Conservation (phyloP, 2,888 invertebrate genomes). For the Drosophila multiciliata region DNA sequence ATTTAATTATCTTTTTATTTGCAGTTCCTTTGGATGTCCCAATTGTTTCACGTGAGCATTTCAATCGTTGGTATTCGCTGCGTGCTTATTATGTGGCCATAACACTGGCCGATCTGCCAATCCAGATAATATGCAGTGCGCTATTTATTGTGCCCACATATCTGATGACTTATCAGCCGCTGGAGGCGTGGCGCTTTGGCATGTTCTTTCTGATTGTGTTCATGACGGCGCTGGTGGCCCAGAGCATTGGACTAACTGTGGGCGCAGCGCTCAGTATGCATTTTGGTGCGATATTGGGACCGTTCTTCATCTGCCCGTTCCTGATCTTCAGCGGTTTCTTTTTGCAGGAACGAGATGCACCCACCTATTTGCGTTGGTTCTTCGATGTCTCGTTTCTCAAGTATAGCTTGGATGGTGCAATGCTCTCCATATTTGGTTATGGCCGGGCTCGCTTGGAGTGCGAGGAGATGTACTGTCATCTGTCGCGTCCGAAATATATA, state of each 20-base stretch:
- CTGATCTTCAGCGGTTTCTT: slow-evolving; percentile 97
- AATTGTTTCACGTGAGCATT: slow-evolving; percentile 92
- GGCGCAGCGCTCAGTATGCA: slow-evolving; percentile 93
- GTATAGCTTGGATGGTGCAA: slow-evolving; percentile 93
- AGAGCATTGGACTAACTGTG: slow-evolving; percentile 93
- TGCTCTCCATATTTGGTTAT: slow-evolving; percentile 93
- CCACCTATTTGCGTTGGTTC: slow-evolving; percentile 91
- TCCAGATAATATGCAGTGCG: slow-evolving; percentile 91
- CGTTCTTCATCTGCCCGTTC: slow-evolving; percentile 94
- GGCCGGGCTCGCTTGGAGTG: slow-evolving; percentile 91
- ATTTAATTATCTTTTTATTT: slow-evolving; percentile 13
- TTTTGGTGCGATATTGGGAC: slow-evolving; percentile 96
- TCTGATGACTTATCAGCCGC: slow-evolving; percentile 94
- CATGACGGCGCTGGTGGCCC: slow-evolving; percentile 92
- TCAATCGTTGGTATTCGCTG: slow-evolving; percentile 95
- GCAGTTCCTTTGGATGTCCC: slow-evolving; percentile 94
- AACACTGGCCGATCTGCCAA: slow-evolving; percentile 92
- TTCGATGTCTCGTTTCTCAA: slow-evolving; percentile 95
- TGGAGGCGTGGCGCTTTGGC: slow-evolving; percentile 89
- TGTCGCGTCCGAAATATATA: slow-evolving; percentile 89
- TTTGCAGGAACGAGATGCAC: slow-evolving; percentile 92
- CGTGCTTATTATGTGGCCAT: slow-evolving; percentile 93
- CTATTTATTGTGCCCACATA: slow-evolving; percentile 92
- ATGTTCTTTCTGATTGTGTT: slow-evolving; percentile 90
- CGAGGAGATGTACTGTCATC: slow-evolving; percentile 91